These are phyloP conservation scores for Gorsachius magnificus DNA, from an alignment of 2,797 vertebrate species.

Conservation along the genomic window DNA sequence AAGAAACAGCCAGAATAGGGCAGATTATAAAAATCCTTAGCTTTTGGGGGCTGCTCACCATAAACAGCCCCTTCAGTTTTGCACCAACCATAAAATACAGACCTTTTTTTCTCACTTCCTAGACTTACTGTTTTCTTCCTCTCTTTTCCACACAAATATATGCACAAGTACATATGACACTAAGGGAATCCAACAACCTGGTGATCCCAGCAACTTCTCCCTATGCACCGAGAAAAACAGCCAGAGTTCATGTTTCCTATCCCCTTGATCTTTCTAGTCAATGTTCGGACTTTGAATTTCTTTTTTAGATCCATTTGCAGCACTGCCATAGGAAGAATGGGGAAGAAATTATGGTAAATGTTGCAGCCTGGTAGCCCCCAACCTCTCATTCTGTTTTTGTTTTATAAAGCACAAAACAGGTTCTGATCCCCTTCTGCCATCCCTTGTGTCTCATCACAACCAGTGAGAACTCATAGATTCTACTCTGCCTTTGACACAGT, in stretches of 20 bases:
- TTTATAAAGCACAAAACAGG: neutral
- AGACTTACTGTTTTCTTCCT: neutral
- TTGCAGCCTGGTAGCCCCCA: neutral
- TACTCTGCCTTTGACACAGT: neutral
- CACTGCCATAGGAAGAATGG: neutral
- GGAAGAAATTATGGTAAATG: neutral
- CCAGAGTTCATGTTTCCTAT: neutral
- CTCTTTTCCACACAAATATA: neutral
- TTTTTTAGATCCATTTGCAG: neutral
- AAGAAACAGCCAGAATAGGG: neutral
- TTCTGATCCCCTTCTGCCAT: neutral
- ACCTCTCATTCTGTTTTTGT: neutral
- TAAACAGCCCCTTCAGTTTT: neutral
- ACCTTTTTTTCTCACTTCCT: neutral
- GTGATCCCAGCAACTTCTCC: neutral
- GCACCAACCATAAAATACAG: neutral
- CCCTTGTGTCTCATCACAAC: neutral
- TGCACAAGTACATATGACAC: neutral
- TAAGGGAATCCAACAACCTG: neutral
- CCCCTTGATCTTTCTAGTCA: neutral
- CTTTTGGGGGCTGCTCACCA: neutral
- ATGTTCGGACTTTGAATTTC: neutral
- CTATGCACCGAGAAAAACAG: neutral
- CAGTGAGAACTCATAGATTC: neutral
- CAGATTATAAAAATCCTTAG: neutral